Evolutionary conservation across 2,113 vertebrate species (phyloP).

Genomic region (Corythaeola cristata): DNA sequence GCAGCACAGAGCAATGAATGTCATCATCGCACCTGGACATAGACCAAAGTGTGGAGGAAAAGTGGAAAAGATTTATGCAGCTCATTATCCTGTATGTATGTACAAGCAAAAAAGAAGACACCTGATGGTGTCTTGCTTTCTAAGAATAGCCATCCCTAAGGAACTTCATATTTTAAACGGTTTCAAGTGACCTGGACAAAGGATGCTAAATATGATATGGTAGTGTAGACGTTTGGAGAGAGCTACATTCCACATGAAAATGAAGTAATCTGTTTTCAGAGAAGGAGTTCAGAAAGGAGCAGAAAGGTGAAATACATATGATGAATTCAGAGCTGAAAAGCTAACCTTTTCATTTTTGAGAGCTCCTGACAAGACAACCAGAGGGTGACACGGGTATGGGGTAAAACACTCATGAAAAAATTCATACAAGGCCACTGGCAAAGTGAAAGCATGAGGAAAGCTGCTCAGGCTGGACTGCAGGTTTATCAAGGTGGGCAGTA

Average conservation of each 20-base stretch:
- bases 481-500: not conserved
- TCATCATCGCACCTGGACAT: too few species aligned
- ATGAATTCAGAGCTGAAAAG: not conserved
- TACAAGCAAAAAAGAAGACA: not conserved
- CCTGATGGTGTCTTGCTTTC: not conserved
- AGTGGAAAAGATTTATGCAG: not conserved
- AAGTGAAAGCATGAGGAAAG: not conserved
- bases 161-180: not conserved
- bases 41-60: not conserved
- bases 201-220: not conserved
- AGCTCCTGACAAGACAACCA: not conserved
- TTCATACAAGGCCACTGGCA: not conserved
- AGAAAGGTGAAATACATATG: not conserved
- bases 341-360: not conserved
- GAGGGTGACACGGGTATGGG: rapidly evolving
- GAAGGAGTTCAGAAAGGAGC: not conserved
- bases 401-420: not conserved
- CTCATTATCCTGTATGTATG: not conserved
- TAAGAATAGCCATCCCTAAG: not conserved
- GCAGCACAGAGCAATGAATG: not conserved
- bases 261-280: not conserved
- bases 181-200: not conserved
- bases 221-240: not conserved
- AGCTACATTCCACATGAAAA: not conserved
- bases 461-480: not conserved